phyloP scores from a whole-genome alignment of 2,888 invertebrate species.

The Pachydiplax longipennis region DNA sequence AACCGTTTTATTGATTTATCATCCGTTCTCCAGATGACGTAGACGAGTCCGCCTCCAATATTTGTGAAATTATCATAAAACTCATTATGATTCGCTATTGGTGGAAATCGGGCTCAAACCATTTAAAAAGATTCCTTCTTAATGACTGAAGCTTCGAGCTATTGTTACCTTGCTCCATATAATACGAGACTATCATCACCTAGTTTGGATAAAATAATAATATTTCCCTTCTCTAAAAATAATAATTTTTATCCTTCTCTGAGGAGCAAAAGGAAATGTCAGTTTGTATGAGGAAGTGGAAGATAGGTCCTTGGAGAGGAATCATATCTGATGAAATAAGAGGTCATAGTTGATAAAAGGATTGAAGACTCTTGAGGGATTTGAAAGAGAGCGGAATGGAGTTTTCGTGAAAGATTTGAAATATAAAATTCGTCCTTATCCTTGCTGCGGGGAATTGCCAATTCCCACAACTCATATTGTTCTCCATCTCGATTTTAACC shows the following conservation, averaged over 20 bases:
- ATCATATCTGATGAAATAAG: not conserved
- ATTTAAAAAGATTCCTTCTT: too few species aligned
- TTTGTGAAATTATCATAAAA: too few species aligned
- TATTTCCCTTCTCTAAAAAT: too few species aligned
- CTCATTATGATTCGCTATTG: too few species aligned
- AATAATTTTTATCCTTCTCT: not conserved
- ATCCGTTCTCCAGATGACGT: too few species aligned
- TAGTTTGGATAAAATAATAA: too few species aligned
- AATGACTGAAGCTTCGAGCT: too few species aligned
- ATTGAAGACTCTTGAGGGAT: not conserved
- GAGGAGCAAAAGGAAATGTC: not conserved
- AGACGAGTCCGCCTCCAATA: too few species aligned
- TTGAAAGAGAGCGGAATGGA: not conserved
- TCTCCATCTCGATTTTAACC: not conserved
- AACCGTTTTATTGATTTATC: too few species aligned
- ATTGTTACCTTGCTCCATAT: too few species aligned
- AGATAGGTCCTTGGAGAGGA: not conserved
- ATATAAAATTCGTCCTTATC: not conserved
- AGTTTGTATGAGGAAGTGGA: not conserved
- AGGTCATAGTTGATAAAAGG: not conserved
- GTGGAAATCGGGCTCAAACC: too few species aligned
- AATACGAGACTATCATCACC: too few species aligned
- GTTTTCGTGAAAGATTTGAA: not conserved
- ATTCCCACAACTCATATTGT: not conserved
- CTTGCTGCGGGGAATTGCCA: not conserved